phyloP scores from a whole-genome alignment of 2,797 vertebrate genomes.

The Agapornis canus region DNA sequence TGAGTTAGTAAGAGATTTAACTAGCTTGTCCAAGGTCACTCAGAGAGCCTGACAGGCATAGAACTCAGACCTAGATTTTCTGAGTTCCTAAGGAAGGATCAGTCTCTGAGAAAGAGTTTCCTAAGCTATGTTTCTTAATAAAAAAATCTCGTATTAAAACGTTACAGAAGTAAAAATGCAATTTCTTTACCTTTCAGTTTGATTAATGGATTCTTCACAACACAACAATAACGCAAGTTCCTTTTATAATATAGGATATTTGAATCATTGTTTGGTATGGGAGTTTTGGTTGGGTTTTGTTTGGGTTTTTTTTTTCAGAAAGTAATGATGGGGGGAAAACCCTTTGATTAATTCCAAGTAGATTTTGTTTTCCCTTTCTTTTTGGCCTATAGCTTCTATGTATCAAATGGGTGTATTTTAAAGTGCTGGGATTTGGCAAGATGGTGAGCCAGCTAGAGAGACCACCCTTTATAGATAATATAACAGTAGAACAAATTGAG shows the following conservation, averaged over 20 bases:
- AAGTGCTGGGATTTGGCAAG: not conserved
- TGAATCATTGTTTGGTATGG: not conserved
- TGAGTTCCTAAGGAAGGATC: not conserved
- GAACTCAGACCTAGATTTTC: not conserved
- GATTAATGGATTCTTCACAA: conserved; percentile 63
- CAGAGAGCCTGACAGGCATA: not conserved
- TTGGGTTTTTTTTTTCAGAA: not conserved
- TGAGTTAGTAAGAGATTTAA: conserved; percentile 19
- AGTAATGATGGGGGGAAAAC: not conserved
- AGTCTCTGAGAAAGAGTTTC: not conserved
- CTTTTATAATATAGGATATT: conserved; percentile 13
- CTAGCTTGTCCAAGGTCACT: conserved; percentile 34
- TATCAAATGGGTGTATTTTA: conserved; percentile 9
- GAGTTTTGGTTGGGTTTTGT: too few species aligned
- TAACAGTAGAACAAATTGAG: conserved; percentile 44
- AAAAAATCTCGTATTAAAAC: conserved; percentile 53
- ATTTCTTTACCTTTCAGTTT: conserved; percentile 71
- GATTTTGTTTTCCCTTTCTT: not conserved
- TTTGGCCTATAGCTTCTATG: not conserved
- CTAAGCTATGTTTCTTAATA: conserved; percentile 56
- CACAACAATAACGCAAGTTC: conserved; percentile 36
- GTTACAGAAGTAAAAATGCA: conserved; percentile 63
- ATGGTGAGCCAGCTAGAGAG: conserved; percentile 18
- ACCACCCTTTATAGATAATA: conserved; percentile 31
- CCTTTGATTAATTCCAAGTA: conserved; percentile 20